Evolutionary conservation across 2,888 invertebrate species (phyloP).

Genomic region (Dicranocentrus wangi): DNA sequence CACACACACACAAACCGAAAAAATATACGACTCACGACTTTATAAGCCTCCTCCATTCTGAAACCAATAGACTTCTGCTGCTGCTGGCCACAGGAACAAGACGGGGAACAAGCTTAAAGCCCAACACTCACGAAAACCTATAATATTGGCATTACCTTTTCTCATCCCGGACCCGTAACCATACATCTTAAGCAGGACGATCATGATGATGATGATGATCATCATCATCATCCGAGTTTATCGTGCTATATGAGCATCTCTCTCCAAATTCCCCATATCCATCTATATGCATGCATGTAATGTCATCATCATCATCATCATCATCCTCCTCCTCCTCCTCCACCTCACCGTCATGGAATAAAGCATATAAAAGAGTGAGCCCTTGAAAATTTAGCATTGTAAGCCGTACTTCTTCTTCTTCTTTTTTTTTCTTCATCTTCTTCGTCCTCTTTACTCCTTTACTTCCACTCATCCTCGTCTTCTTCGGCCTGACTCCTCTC

Average conservation of each 20-base stretch:
- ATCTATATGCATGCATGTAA: background rate
- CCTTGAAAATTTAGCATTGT: constrained; percentile 25
- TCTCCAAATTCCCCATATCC: background rate
- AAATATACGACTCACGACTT: no score
- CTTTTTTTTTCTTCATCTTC: background rate
- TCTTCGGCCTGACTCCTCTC: background rate
- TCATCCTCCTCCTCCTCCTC: no score
- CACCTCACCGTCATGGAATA: background rate
- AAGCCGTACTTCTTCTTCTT: background rate
- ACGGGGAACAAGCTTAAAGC: background rate
- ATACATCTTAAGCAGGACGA: background rate
- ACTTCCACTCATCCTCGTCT: background rate
- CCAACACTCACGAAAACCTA: background rate
- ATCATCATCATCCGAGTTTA: background rate
- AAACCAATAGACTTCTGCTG: no score
- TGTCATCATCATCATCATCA: no score
- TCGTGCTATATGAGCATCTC: background rate
- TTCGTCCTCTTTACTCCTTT: background rate
- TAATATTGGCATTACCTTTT: background rate
- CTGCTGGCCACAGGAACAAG: no score
- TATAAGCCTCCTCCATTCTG: no score
- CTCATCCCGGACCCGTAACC: background rate
- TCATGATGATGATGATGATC: background rate
- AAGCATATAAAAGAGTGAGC: background rate
- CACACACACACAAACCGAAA: no score